Conservation (phyloP, 2,797 vertebrate species). For the Rhincodon typus region DNA sequence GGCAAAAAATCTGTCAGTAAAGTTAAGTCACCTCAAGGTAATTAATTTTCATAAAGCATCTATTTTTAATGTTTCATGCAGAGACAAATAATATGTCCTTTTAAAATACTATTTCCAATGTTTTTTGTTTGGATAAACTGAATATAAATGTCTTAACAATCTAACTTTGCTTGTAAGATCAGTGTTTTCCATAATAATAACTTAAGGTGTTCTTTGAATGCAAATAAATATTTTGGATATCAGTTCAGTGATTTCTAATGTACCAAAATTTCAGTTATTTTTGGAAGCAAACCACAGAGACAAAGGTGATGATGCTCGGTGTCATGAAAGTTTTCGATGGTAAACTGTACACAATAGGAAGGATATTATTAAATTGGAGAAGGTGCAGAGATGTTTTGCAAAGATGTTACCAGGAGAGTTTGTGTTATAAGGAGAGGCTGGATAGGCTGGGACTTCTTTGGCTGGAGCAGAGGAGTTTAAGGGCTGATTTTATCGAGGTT, state of each 20-base stretch:
- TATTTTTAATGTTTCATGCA: neutral
- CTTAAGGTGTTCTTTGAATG: slow-evolving; percentile 4
- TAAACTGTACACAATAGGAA: neutral
- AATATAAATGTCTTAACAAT: slow-evolving; percentile 6
- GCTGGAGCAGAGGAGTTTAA: too few species aligned
- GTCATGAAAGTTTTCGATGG: neutral
- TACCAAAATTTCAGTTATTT: slow-evolving; percentile 22
- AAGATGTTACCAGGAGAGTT: too few species aligned
- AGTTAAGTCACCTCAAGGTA: slow-evolving; percentile 61
- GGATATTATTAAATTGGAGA: too few species aligned
- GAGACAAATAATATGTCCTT: neutral
- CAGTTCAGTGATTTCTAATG: neutral
- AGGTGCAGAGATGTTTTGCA: too few species aligned
- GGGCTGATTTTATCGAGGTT: too few species aligned
- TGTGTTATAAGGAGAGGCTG: too few species aligned
- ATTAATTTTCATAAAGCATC: neutral
- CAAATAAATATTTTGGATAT: neutral
- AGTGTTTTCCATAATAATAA: neutral
- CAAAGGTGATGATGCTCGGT: neutral
- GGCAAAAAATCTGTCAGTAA: slow-evolving; percentile 59
- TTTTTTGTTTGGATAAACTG: slow-evolving; percentile 1
- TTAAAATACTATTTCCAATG: neutral
- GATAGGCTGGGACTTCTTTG: too few species aligned
- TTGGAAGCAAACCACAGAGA: neutral
- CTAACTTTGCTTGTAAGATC: neutral